phyloP scores from a whole-genome alignment of 2,113 vertebrate species.

The Tilapia sparmanii region DNA sequence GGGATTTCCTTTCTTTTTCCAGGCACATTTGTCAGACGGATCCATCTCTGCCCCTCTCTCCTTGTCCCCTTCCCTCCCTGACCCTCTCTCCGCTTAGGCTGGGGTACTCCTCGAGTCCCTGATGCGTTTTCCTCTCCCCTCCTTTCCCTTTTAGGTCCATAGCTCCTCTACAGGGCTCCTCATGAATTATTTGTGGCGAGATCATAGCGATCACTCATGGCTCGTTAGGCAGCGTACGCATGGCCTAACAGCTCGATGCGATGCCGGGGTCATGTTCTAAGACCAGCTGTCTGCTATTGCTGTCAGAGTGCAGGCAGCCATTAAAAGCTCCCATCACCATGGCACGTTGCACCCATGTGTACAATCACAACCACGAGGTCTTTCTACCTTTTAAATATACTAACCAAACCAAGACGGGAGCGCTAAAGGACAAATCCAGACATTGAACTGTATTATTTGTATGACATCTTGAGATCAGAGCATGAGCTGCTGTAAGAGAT shows the following conservation, averaged over 20 bases:
- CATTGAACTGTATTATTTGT: background rate
- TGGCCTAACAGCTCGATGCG: slow-evolving; percentile 55
- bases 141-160: slow-evolving; percentile 31
- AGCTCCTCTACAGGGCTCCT: slow-evolving; percentile 54
- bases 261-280: slow-evolving; percentile 51
- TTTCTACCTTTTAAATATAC: background rate
- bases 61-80: background rate
- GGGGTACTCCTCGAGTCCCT: background rate
- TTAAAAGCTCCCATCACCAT: background rate
- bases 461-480: background rate
- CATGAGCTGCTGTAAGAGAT: background rate
- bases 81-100: background rate
- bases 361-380: background rate
- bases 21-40: slow-evolving; percentile 35
- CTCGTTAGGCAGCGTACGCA: slow-evolving; percentile 65
- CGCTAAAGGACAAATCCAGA: background rate
- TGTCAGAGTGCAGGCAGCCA: slow-evolving; percentile 8
- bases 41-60: background rate
- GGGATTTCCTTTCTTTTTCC: slow-evolving; percentile 37
- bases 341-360: background rate
- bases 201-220: slow-evolving; percentile 70
- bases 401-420: background rate
- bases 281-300: slow-evolving; percentile 42
- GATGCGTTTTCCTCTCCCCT: background rate
- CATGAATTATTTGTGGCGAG: slow-evolving; percentile 71